Evolutionary conservation across 2,888 invertebrate species (phyloP).

Genomic region (Toxonevra muliebris): DNA sequence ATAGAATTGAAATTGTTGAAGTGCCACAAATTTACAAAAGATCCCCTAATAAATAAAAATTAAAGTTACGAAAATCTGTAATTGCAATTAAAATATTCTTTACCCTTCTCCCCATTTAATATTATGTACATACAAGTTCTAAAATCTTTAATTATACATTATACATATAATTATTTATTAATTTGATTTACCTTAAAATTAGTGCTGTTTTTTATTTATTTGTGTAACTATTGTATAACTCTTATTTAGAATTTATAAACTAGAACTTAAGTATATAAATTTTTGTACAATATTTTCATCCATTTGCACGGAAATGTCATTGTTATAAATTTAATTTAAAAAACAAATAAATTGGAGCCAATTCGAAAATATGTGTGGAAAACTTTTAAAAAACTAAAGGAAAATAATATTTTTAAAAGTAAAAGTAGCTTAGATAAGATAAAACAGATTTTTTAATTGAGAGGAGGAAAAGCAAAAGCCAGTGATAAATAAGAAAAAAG

Average conservation of each 20-base stretch:
- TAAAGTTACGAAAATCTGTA: too few species aligned
- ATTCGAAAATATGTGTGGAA: neutral
- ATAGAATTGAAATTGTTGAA: too few species aligned
- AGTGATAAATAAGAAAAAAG: conserved; percentile 31
- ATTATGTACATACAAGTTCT: too few species aligned
- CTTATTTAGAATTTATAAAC: neutral
- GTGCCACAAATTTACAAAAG: too few species aligned
- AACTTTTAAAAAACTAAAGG: neutral
- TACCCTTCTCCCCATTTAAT: too few species aligned
- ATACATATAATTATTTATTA: neutral
- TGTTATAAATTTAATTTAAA: neutral
- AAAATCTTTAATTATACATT: neutral
- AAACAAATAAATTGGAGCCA: neutral
- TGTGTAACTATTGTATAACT: neutral
- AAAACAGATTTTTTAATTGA: neutral
- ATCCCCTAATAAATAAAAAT: too few species aligned
- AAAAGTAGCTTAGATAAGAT: neutral
- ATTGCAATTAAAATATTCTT: too few species aligned
- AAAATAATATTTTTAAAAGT: neutral
- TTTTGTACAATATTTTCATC: neutral
- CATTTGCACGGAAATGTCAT: neutral
- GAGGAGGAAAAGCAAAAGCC: conserved; percentile 39
- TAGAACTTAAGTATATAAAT: too few species aligned
- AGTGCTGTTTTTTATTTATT: neutral
- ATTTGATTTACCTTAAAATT: neutral